These are phyloP conservation scores for Cisticola juncidis DNA, from an alignment of 2,113 vertebrate species.

Conservation along the genomic window DNA sequence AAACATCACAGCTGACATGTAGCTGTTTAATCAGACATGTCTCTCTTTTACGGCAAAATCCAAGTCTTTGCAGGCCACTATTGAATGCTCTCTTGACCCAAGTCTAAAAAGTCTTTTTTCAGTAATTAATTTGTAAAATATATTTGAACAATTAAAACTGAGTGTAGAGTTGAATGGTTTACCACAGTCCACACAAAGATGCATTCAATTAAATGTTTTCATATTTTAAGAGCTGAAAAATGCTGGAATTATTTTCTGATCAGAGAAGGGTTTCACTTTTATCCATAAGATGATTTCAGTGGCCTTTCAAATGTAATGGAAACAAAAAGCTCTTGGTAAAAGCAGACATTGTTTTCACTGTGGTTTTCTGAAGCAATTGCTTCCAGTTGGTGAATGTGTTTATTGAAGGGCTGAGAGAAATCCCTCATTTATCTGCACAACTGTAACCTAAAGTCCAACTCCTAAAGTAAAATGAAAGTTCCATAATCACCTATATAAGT, in stretches of 20 bases:
- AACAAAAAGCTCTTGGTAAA: slow-evolving; percentile 59
- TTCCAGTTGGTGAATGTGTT: slow-evolving; percentile 63
- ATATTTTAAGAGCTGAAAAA: slow-evolving; percentile 2
- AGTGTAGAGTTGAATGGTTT: not conserved
- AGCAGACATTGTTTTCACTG: slow-evolving; percentile 41
- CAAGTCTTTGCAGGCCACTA: not conserved
- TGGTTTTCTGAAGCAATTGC: slow-evolving; percentile 65
- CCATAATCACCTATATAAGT: slow-evolving; percentile 27
- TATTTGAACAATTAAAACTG: not conserved
- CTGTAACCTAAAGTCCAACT: slow-evolving; percentile 40
- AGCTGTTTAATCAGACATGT: not conserved
- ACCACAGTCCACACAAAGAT: not conserved
- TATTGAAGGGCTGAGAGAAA: slow-evolving; percentile 51
- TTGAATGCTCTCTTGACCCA: not conserved
- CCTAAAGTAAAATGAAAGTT: not conserved
- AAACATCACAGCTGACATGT: not conserved
- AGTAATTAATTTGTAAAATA: not conserved
- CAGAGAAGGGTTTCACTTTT: slow-evolving; percentile 24
- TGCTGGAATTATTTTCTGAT: slow-evolving; percentile 1
- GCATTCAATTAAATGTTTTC: slow-evolving; percentile 44
- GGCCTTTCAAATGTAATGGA: slow-evolving; percentile 36
- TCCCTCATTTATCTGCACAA: slow-evolving; percentile 40
- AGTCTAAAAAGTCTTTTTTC: not conserved
- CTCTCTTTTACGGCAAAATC: not conserved
- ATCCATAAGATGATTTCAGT: not conserved